Percentiles rank a stretch among this genome's conserved stretches.
Evolutionary conservation across 2,113 vertebrate genomes (phyloP).

Genomic region (Grallaria varia): DNA sequence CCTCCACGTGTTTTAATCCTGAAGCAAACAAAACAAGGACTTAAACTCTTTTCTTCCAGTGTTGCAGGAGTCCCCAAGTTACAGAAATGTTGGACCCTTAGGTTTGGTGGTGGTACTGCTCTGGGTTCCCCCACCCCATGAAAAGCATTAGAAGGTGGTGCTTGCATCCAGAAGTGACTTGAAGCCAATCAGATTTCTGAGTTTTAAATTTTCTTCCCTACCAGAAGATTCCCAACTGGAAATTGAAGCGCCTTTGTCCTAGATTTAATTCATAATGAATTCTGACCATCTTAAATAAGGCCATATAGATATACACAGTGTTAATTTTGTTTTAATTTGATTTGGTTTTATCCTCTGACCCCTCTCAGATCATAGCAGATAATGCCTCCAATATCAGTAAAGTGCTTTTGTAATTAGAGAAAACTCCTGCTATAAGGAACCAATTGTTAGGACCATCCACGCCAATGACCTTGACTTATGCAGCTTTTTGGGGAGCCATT

Average conservation of each 20-base stretch:
- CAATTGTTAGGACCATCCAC: neutral
- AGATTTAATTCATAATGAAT: neutral
- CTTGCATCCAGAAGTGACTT: neutral
- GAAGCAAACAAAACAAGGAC: neutral
- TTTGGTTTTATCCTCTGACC: neutral
- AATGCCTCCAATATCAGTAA: neutral
- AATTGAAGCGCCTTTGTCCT: neutral
- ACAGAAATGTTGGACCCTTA: neutral
- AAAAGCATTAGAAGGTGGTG: neutral
- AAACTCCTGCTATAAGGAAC: neutral
- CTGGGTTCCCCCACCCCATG: neutral
- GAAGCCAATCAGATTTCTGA: neutral
- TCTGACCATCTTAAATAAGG: neutral
- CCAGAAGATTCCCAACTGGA: neutral
- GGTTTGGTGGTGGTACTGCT: neutral
- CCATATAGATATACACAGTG: accelerated
- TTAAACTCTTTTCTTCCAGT: neutral
- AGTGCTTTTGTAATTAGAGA: neutral
- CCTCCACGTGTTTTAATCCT: neutral
- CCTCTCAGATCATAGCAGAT: neutral
- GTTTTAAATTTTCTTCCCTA: neutral
- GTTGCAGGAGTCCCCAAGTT: neutral
- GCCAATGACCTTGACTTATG: neutral
- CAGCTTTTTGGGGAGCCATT: neutral
- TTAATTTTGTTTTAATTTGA: neutral